Conservation (phyloP, 2,888 invertebrate genomes). For the Monochamus alternatus region DNA sequence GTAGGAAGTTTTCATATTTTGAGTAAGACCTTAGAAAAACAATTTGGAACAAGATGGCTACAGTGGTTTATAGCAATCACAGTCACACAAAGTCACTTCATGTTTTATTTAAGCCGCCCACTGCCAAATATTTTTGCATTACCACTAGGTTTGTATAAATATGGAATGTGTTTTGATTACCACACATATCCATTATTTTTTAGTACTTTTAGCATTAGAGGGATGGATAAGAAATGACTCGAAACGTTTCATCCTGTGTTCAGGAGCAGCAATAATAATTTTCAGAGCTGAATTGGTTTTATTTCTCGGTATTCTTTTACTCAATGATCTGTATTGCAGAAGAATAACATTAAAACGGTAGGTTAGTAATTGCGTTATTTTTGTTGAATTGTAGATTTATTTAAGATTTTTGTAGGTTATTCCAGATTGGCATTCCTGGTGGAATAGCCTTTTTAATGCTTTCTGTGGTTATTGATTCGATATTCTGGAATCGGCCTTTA, state of each 20-base stretch:
- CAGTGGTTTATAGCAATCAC: slow-evolving; percentile 90
- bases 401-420: slow-evolving; percentile 73
- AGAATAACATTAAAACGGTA: slow-evolving; percentile 81
- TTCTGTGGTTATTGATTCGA: slow-evolving; percentile 89
- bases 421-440: slow-evolving; percentile 82
- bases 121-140: slow-evolving; percentile 96
- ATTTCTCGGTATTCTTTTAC: slow-evolving; percentile 87
- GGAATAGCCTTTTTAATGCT: slow-evolving; percentile 79
- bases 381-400: slow-evolving; percentile 6
- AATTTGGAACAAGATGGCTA: slow-evolving; percentile 85
- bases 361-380: slow-evolving; percentile 60
- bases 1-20: slow-evolving; percentile 83
- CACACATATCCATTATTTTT: slow-evolving; percentile 61
- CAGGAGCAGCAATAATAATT: slow-evolving; percentile 91
- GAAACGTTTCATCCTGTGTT: slow-evolving; percentile 83
- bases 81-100: slow-evolving; percentile 96
- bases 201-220: slow-evolving; percentile 89
- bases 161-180: not conserved
- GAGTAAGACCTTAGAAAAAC: slow-evolving; percentile 81
- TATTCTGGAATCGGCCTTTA: slow-evolving; percentile 90
- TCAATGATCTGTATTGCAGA: slow-evolving; percentile 84
- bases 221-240: slow-evolving; percentile 88
- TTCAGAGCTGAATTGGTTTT: slow-evolving; percentile 93
- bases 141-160: slow-evolving; percentile 82
- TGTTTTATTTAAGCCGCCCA: slow-evolving; percentile 96